A percentile compares a stretch with the other conserved stretches of the same genome.
Conservation (phyloP, 2,113 vertebrate genomes). For the Stigmatopora nigra region DNA sequence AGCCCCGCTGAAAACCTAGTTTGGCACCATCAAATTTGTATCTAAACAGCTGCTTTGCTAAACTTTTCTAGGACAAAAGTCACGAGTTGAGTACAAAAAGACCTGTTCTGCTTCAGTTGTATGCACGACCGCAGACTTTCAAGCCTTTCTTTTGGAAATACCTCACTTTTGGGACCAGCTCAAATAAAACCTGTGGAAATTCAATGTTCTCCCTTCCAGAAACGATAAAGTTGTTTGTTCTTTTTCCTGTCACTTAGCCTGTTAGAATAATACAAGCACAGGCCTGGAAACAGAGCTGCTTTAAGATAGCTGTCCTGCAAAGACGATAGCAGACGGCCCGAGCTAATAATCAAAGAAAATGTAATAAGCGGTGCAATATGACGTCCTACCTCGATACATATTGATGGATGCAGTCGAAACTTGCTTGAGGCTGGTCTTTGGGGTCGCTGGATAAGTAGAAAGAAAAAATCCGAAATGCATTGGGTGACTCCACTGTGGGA, state of each 20-base stretch:
- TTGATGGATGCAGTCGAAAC: constrained; percentile 76
- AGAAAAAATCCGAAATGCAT: constrained; percentile 71
- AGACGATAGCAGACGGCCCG: neutral
- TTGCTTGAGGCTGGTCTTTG: constrained; percentile 73
- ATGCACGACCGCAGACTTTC: constrained; percentile 1
- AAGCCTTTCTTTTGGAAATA: constrained; percentile 17
- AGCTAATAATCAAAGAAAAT: no score
- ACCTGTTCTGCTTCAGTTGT: constrained; percentile 4
- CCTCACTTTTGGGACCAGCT: neutral
- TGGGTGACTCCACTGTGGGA: constrained; percentile 51
- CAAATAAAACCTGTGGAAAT: neutral
- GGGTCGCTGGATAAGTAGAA: constrained; percentile 80
- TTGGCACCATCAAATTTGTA: constrained; percentile 27
- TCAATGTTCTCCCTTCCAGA: neutral
- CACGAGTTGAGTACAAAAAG: constrained; percentile 17
- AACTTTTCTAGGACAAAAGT: constrained; percentile 28
- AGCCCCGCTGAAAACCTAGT: constrained; percentile 27
- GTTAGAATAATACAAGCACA: neutral
- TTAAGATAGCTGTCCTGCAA: constrained; percentile 31
- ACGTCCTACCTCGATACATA: constrained; percentile 62
- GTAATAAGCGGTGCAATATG: no score
- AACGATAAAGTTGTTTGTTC: neutral
- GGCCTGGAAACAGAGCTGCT: constrained; percentile 25
- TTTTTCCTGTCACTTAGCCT: neutral
- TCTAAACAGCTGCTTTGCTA: constrained; percentile 27